Evolutionary conservation across 2,888 invertebrate genomes (phyloP), one percentile per base, ranked within the genome.

Genomic region (Nebria brevicollis): DNA sequence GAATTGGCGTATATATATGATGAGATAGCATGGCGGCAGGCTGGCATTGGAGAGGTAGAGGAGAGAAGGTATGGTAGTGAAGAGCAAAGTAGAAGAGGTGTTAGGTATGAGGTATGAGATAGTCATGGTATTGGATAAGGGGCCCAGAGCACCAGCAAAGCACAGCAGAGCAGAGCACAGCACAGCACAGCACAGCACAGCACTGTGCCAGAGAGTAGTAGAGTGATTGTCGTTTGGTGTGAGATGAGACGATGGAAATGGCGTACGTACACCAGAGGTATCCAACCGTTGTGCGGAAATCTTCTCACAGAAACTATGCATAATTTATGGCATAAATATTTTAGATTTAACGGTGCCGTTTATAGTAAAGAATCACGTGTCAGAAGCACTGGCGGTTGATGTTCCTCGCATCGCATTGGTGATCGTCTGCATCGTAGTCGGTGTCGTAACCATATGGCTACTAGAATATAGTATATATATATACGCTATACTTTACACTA

Each of bases 271-370:
- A 70, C 77, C 77, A 68, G 77, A 77, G 77, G 73, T 78, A 78
- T 78, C 78, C 66, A 54, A 54, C 54, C 54, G 54, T 54, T 54
- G 54, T 54, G 73, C 78, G 70, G 78, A 78, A 78, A 78, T 73
- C 78, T 80, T 80, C 80, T 72, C 80, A 64, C 70, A 66, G 75
- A 80, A 80, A 80, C 80, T 80, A 80, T 80, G 80, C 80, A 80
- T 80, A 80, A 80, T 80, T 80, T 80, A 80, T 80, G 80, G 80
- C 80, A 80, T 80, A 80, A 80, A 80, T 80, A 80, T 80, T 80
- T 80, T 75, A 80, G 75, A 80, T 75, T 54, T 80, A 80, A 80
- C 80, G 80, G 80, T 80, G 75, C 80, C 80, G 80, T 75, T 80
- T 80, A 75, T 68, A 75, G 80, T 80, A 80, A 80, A 80, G 80